phyloP scores from a whole-genome alignment of 92 coral and sea anemone genomes.

The Palythoa grandis region DNA sequence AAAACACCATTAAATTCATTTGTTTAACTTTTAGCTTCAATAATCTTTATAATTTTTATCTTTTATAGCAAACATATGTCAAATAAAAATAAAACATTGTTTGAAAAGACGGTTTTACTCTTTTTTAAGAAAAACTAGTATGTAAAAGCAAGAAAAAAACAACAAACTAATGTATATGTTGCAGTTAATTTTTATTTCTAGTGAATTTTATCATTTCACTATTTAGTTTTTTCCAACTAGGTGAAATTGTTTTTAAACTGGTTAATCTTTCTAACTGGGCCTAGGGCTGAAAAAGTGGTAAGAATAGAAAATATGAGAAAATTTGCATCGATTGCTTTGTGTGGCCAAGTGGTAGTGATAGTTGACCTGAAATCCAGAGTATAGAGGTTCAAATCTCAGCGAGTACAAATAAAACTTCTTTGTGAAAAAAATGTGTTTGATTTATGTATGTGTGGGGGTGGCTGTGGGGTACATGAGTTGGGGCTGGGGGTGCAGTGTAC shows the following conservation, averaged over 20 bases:
- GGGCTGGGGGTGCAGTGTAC: conserved; percentile 10
- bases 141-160: not conserved
- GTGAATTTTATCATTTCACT: conserved; percentile 1
- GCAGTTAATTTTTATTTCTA: not conserved
- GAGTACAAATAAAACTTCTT: too few species aligned
- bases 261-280: not conserved
- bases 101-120: not conserved
- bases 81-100: not conserved
- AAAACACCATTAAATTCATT: not conserved
- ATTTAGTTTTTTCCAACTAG: not conserved
- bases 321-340: not conserved
- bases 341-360: too few species aligned
- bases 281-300: conserved; percentile 11
- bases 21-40: not conserved
- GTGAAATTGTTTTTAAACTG: not conserved
- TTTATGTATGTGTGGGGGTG: not conserved
- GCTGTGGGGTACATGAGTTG: too few species aligned
- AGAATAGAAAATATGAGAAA: too few species aligned
- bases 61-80: not conserved
- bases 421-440: too few species aligned
- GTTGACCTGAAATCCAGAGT: too few species aligned
- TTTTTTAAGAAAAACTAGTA: conserved; percentile 1
- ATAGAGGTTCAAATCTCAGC: too few species aligned
- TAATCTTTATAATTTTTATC: not conserved
- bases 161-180: not conserved